Conservation (phyloP, 1,140 invertebrate genomes). For the Zophobas atratus region DNA sequence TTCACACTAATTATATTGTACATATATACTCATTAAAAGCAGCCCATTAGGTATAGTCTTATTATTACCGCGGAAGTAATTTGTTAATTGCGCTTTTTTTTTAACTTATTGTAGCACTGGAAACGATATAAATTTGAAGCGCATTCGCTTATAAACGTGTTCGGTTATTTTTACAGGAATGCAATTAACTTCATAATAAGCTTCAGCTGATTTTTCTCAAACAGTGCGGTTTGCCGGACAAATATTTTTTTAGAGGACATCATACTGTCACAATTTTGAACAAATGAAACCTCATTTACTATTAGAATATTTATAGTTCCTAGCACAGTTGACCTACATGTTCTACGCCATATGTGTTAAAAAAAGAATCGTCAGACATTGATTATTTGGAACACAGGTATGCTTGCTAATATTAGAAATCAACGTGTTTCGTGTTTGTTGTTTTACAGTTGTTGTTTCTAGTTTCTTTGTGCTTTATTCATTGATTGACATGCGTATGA, state of each 20-base stretch:
- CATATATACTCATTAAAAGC: background rate
- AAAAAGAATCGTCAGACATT: constrained; percentile 52
- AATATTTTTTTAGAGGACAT: constrained; percentile 9
- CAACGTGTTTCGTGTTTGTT: too few species aligned
- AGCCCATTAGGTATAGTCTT: background rate
- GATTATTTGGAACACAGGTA: constrained; percentile 49
- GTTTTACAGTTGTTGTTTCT: too few species aligned
- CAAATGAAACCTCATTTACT: constrained; percentile 31
- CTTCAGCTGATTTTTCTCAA: too few species aligned
- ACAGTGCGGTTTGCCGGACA: too few species aligned
- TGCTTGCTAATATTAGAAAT: constrained; percentile 29
- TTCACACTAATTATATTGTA: background rate
- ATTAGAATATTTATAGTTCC: constrained; percentile 38
- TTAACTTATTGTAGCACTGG: background rate
- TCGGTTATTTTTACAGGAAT: too few species aligned
- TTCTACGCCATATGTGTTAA: constrained; percentile 48
- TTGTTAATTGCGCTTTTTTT: background rate
- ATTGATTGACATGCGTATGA: too few species aligned
- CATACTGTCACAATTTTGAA: constrained; percentile 9
- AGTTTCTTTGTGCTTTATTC: too few species aligned
- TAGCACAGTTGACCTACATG: constrained; percentile 47
- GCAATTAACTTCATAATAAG: too few species aligned
- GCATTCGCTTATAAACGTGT: too few species aligned
- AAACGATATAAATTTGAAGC: too few species aligned
- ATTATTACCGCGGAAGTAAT: background rate